Percentiles rank a stretch among this genome's conserved stretches.
phyloP scores from a whole-genome alignment of 92 coral and sea anemone species.

The Umimayanthus chanpuru region DNA sequence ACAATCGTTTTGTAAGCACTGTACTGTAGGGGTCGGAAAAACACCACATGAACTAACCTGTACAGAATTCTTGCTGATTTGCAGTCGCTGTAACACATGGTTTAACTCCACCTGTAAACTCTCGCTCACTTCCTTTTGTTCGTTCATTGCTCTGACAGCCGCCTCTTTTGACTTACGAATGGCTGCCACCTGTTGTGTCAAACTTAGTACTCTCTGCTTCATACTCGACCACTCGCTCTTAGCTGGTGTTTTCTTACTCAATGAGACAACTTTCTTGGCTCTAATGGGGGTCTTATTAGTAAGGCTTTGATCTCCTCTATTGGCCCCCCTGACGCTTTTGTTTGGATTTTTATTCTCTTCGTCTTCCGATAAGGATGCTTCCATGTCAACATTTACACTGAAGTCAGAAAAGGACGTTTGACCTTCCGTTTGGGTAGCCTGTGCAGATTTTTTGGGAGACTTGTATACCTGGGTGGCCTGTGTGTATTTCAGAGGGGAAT shows the following conservation, averaged over 20 bases:
- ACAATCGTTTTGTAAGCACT: no score
- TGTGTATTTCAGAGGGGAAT: not conserved
- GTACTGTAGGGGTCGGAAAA: no score
- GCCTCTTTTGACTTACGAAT: constrained; percentile 86
- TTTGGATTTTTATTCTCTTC: constrained; percentile 64
- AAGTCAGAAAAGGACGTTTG: constrained; percentile 68
- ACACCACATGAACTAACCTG: constrained; percentile 52
- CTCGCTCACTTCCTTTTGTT: constrained; percentile 69
- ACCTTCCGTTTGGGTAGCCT: constrained; percentile 72
- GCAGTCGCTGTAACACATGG: constrained; percentile 72
- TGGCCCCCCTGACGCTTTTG: constrained; percentile 42
- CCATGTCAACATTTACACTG: constrained; percentile 74
- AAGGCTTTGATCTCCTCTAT: not conserved
- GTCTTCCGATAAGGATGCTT: constrained; percentile 59
- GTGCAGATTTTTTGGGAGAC: constrained; percentile 41
- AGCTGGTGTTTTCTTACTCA: constrained; percentile 71
- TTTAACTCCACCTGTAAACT: constrained; percentile 83
- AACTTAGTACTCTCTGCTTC: constrained; percentile 89
- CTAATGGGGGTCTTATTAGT: constrained; percentile 10
- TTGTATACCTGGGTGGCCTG: constrained; percentile 25
- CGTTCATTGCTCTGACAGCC: constrained; percentile 73
- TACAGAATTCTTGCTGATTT: constrained; percentile 81
- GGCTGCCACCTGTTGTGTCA: constrained; percentile 92
- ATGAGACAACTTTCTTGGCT: constrained; percentile 48
- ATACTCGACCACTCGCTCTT: constrained; percentile 87